These are phyloP conservation scores for Sphinx pinastri DNA, from an alignment of 2,888 invertebrate species.

Conservation along the genomic window DNA sequence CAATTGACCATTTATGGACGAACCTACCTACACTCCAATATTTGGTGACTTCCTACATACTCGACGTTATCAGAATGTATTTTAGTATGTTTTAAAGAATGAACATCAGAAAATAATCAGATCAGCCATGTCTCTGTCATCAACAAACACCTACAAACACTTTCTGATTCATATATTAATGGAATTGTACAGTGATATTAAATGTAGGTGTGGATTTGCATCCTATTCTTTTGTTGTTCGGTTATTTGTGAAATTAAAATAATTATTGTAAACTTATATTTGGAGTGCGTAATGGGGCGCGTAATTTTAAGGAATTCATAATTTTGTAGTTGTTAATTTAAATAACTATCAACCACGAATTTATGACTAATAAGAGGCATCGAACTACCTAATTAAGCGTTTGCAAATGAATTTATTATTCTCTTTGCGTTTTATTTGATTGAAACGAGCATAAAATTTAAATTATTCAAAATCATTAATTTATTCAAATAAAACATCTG, in stretches of 20 bases:
- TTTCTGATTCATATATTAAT: conserved; percentile 6
- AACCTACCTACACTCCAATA: not conserved
- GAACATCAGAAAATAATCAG: not conserved
- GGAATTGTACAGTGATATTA: not conserved
- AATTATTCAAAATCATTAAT: conserved; percentile 24
- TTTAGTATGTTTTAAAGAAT: not conserved
- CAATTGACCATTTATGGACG: not conserved
- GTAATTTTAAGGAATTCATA: too few species aligned
- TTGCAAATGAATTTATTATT: conserved; percentile 6
- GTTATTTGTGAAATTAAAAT: too few species aligned
- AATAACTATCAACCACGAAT: not conserved
- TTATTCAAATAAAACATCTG: conserved; percentile 26
- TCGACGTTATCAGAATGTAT: not conserved
- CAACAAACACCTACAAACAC: not conserved
- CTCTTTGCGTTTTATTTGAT: conserved; percentile 8
- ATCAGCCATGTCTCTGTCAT: not conserved
- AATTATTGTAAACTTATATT: too few species aligned
- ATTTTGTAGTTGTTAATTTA: too few species aligned
- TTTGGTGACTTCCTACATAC: not conserved
- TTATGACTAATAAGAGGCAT: not conserved
- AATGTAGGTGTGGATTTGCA: not conserved
- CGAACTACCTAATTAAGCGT: conserved; percentile 17
- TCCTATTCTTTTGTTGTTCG: not conserved
- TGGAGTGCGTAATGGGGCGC: too few species aligned
- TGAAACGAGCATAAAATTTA: conserved; percentile 12